Evolutionary conservation across 2,797 vertebrate genomes (phyloP).

Genomic region (Oreochromis mossambicus): DNA sequence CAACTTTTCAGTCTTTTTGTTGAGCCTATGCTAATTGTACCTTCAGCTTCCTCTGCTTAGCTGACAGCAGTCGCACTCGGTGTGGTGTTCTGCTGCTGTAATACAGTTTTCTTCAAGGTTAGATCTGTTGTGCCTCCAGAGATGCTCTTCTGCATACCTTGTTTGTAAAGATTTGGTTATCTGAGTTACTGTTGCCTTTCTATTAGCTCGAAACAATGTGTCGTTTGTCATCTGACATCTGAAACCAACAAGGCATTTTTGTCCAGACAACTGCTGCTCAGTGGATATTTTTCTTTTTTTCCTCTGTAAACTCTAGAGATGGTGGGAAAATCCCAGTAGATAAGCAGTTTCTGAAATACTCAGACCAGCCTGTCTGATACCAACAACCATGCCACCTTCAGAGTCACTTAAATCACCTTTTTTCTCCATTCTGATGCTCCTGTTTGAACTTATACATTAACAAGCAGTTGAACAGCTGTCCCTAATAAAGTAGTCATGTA

Average conservation of each 20-base stretch:
- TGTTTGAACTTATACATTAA: rapidly evolving
- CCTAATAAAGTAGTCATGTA: not conserved
- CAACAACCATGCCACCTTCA: not conserved
- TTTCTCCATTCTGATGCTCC: rapidly evolving
- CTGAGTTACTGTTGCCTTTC: rapidly evolving
- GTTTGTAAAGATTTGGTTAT: rapidly evolving
- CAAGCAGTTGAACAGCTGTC: not conserved
- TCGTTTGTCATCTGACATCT: rapidly evolving
- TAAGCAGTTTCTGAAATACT: not conserved
- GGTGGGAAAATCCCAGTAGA: not conserved
- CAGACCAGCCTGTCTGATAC: not conserved
- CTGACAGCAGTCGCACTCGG: not conserved
- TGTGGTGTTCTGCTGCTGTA: rapidly evolving
- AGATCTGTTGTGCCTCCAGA: not conserved
- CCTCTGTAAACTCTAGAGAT: not conserved
- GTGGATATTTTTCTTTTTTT: not conserved
- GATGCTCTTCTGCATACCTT: not conserved
- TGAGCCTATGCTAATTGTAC: not conserved
- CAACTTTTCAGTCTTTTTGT: not conserved
- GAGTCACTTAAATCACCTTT: not conserved
- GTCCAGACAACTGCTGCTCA: not conserved
- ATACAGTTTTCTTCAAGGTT: not conserved
- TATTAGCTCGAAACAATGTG: not conserved
- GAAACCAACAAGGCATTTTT: not conserved
- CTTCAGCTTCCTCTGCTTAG: not conserved